Evolutionary conservation across 1,140 invertebrate genomes (phyloP).

Genomic region (Heliothis virescens): DNA sequence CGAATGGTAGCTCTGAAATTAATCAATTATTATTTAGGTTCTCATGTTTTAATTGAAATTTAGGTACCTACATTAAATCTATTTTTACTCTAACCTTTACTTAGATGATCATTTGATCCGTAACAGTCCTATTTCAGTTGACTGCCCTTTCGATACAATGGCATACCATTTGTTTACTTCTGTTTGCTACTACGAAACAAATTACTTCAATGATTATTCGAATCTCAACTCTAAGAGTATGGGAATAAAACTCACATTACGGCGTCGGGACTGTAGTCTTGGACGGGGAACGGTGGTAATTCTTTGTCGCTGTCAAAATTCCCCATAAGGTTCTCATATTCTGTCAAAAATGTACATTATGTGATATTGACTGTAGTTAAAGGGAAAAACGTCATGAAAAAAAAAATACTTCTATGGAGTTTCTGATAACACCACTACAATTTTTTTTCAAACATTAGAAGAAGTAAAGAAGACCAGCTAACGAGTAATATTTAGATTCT

Average conservation of each 20-base stretch:
- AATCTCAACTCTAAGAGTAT: not conserved
- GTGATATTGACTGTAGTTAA: not conserved
- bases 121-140: not conserved
- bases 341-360: conserved; percentile 52
- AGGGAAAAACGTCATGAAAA: too few species aligned
- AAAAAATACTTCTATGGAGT: not conserved
- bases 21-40: too few species aligned
- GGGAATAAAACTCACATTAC: conserved; percentile 27
- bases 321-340: conserved; percentile 64
- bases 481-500: too few species aligned
- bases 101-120: not conserved
- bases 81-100: too few species aligned
- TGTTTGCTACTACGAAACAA: conserved; percentile 6
- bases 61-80: too few species aligned
- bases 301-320: conserved; percentile 83
- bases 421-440: not conserved
- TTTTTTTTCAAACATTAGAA: too few species aligned
- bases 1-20: too few species aligned
- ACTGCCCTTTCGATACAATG: conserved; percentile 17
- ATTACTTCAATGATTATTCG: not conserved
- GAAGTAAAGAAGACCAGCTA: too few species aligned
- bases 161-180: conserved; percentile 33
- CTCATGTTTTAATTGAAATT: too few species aligned
- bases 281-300: conserved; percentile 78
- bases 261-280: conserved; percentile 72